phyloP scores from a whole-genome alignment of 2,797 vertebrate species.

The Chaunax sp. region DNA sequence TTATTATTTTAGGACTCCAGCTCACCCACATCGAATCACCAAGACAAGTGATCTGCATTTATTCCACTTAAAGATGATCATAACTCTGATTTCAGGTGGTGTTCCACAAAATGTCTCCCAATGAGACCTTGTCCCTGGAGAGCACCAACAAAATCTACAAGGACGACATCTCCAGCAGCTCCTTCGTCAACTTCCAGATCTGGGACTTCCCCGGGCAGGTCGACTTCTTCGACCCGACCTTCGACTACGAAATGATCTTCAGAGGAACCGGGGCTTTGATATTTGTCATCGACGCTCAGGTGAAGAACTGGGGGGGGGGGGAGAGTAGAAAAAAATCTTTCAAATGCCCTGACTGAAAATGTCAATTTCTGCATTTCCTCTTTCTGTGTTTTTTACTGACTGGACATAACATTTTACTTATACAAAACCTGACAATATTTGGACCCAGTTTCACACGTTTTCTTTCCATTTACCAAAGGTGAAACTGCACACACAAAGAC shows the following conservation, averaged over 20 bases:
- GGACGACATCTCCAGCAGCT: slow-evolving; percentile 99
- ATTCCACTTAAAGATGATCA: background rate
- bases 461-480: background rate
- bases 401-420: too few relatives aligned
- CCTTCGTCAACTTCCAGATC: slow-evolving; percentile 99
- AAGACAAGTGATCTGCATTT: background rate
- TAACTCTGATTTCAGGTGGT: slow-evolving; percentile 88
- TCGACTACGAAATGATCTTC: slow-evolving; percentile 99
- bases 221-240: slow-evolving; percentile 98
- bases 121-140: slow-evolving; percentile 98
- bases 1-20: too few relatives aligned
- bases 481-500: background rate
- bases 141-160: slow-evolving; percentile 99
- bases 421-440: background rate
- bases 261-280: slow-evolving; percentile 98
- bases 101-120: slow-evolving; percentile 99
- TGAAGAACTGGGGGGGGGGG: slow-evolving; percentile 74
- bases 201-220: slow-evolving; percentile 99
- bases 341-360: background rate
- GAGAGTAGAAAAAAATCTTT: too few relatives aligned
- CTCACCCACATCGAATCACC: too few relatives aligned
- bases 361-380: background rate
- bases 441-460: background rate
- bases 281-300: slow-evolving; percentile 99
- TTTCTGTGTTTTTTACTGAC: too few relatives aligned